A percentile compares a stretch with the other conserved stretches of the same genome.
phyloP scores from a whole-genome alignment of 2,888 invertebrate species.

The Scotopteryx bipunctaria region DNA sequence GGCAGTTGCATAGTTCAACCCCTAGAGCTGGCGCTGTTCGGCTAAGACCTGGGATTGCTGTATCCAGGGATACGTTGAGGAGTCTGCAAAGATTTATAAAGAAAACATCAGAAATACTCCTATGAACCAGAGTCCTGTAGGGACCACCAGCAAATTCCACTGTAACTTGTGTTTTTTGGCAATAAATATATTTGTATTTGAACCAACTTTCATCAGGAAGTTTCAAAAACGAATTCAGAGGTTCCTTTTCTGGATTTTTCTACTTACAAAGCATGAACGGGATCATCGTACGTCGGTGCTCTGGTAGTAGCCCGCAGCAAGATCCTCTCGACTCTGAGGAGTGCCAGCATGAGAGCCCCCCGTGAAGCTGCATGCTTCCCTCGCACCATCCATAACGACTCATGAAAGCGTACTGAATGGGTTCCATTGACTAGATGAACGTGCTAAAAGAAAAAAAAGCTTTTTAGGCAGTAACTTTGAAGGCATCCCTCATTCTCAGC shows the following conservation, averaged over 20 bases:
- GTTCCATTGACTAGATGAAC: constrained; percentile 75
- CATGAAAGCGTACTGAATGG: constrained; percentile 86
- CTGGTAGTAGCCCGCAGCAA: constrained; percentile 86
- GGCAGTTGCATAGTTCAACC: constrained; percentile 94
- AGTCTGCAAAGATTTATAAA: constrained; percentile 76
- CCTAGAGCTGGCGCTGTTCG: constrained; percentile 89
- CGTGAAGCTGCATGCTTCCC: constrained; percentile 82
- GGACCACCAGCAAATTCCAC: too few species aligned
- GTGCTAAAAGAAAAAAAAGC: constrained; percentile 48
- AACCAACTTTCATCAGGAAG: too few species aligned
- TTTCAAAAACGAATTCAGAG: too few species aligned
- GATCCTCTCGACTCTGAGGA: constrained; percentile 93
- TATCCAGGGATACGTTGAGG: constrained; percentile 91
- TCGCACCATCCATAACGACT: constrained; percentile 91
- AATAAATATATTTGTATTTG: too few species aligned
- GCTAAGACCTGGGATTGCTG: constrained; percentile 87
- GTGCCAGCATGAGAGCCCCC: constrained; percentile 93
- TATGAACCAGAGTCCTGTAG: too few species aligned
- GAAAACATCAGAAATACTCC: too few species aligned
- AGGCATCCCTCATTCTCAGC: not conserved
- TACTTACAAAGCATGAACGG: constrained; percentile 65
- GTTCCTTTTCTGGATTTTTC: too few species aligned
- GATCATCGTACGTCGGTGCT: constrained; percentile 55
- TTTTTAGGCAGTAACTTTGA: not conserved
- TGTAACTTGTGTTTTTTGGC: too few species aligned